phyloP scores from a whole-genome alignment of 2,113 vertebrate genomes.

The Apteryx owenii region DNA sequence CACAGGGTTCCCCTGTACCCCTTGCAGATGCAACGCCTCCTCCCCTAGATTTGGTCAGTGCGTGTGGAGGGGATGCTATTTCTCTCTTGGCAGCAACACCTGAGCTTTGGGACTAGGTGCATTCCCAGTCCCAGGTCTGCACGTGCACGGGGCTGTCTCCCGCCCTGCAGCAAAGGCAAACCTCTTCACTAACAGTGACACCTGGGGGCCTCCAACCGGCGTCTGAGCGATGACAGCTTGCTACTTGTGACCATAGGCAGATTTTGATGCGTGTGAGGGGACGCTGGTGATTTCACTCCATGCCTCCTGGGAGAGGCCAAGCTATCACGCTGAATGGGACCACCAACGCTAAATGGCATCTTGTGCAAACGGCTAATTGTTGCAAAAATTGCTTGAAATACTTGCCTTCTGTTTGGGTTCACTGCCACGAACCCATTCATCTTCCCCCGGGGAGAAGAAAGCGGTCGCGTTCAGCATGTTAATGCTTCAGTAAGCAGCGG shows the following conservation, averaged over 20 bases:
- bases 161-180: background rate
- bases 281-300: background rate
- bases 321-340: background rate
- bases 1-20: background rate
- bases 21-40: background rate
- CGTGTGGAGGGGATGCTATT: too few species aligned
- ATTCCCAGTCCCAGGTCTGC: background rate
- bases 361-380: background rate
- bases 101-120: too few species aligned
- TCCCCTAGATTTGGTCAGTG: background rate
- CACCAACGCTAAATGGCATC: background rate
- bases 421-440: background rate
- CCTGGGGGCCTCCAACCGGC: accelerated
- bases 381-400: background rate
- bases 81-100: background rate
- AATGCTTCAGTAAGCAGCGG: background rate
- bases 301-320: background rate
- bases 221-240: accelerated
- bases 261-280: accelerated
- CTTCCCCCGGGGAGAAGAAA: background rate
- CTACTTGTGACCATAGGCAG: too few species aligned
- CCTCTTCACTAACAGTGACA: accelerated
- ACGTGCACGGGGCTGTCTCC: accelerated
- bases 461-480: background rate
- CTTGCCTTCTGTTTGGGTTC: background rate